These are phyloP conservation scores for Dipus sagitta DNA, from an alignment of 2,797 vertebrate genomes.

Conservation along the genomic window DNA sequence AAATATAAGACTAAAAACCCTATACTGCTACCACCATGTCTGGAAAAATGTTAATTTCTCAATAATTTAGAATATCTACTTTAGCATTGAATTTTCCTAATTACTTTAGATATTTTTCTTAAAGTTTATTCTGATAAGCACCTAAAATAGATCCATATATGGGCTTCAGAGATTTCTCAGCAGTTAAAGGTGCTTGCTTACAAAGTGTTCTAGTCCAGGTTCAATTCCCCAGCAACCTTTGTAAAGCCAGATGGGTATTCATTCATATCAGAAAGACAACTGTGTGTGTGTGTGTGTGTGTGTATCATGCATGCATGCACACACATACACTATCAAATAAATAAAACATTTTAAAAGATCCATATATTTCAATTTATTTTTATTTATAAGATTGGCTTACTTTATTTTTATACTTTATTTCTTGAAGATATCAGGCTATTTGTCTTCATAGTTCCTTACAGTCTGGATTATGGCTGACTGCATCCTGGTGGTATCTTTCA, in stretches of 20 bases:
- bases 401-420: slow-evolving; percentile 37
- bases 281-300: too few species aligned
- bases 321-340: too few species aligned
- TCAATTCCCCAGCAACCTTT: too few species aligned
- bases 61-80: slow-evolving; percentile 35
- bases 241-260: too few species aligned
- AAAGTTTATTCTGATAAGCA: slow-evolving; percentile 15
- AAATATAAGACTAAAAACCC: not conserved
- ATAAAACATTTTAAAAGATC: not conserved
- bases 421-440: slow-evolving; percentile 17
- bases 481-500: slow-evolving; percentile 28
- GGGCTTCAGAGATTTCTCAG: too few species aligned
- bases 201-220: too few species aligned
- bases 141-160: not conserved
- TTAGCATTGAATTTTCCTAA: slow-evolving; percentile 39
- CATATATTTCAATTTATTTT: not conserved
- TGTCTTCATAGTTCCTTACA: not conserved
- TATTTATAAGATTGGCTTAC: not conserved
- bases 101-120: slow-evolving; percentile 23
- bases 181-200: too few species aligned
- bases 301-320: too few species aligned
- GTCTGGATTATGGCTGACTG: slow-evolving; percentile 2
- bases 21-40: not conserved
- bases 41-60: slow-evolving; percentile 31
- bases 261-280: too few species aligned